Conservation (phyloP, 53 echinoderm and acorn worm species). For the Mesocentrotus franciscanus region DNA sequence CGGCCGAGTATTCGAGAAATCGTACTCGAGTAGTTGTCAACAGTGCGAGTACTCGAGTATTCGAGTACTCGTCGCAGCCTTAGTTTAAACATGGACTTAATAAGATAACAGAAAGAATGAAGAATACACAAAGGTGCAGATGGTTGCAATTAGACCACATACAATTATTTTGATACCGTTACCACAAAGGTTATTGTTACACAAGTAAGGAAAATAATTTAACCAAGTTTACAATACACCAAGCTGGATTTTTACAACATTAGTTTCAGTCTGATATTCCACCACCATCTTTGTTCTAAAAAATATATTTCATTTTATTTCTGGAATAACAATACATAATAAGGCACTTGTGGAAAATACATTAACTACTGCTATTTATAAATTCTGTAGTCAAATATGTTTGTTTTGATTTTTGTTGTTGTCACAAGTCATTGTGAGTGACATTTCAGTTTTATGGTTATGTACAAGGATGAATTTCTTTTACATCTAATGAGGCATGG, state of each 20-base stretch:
- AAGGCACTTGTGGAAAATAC: not conserved
- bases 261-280: not conserved
- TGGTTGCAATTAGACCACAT: not conserved
- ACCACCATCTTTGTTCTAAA: not conserved
- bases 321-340: not conserved
- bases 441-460: constrained; percentile 2
- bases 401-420: not conserved
- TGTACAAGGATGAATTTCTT: not conserved
- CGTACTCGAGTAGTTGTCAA: too few relatives aligned
- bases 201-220: not conserved
- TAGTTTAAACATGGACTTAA: too few relatives aligned
- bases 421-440: not conserved
- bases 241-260: not conserved
- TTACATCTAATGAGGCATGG: not conserved
- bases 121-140: not conserved
- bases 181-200: not conserved
- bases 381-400: not conserved
- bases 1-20: too few relatives aligned
- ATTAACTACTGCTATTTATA: not conserved
- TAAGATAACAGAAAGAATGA: too few relatives aligned
- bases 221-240: not conserved
- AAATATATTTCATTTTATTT: not conserved
- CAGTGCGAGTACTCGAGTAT: too few relatives aligned
- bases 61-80: too few relatives aligned
- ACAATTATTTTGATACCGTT: not conserved